Evolutionary conservation across 2,113 vertebrate genomes (phyloP), one percentile per base, ranked within the genome.

Genomic region (Calidris pygmaea): DNA sequence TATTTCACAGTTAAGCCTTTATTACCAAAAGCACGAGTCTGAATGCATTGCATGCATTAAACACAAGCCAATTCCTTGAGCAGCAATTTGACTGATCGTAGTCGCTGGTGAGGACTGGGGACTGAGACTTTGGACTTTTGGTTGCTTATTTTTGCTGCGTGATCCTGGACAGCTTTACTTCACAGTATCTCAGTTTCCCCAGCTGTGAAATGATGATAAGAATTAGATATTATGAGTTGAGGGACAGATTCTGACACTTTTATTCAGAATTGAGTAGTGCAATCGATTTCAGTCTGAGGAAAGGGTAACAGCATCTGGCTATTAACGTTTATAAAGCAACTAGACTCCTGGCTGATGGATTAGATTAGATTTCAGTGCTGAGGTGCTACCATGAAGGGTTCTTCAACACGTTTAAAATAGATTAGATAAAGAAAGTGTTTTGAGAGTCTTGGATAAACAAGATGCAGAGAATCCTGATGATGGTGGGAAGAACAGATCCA

Each of bases 1-100:
- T 95, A 95, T 95, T 96, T 95, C 89, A 41, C 48, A 79, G 89
- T 82, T 95, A 92, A 95, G 41, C 37, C 20, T 91, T 95, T 93
- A 95, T 91, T 89, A 95, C 86, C 0, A 0, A 94, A 90, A 53
- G 62, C 80, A 86, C 48, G 73, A 70, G 11, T 60, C 43, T 81
- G 88, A 95, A 89, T 65, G 66, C 74, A 87, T 66, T 59, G 39
- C 43, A 16, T 63, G 50, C 60, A 43, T 94, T 95, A 84, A 86
- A 71, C 56, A 75, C 48, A 75, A 72, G 24, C 29, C 47, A 58
- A 5, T 72, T 76, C 35, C 32, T 85, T 20, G 29, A 86, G 72
- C 41, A 48, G 43, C 0, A 1, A n/a, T 77, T 85, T 80, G 45
- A 22, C 67, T 78, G 70, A 10, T 52, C 0, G 0, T 29, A 45